Percentiles rank a stretch among this genome's conserved stretches.
These are phyloP conservation scores for Petaurus breviceps DNA, from an alignment of 2,113 vertebrate genomes.

Conservation along the genomic window DNA sequence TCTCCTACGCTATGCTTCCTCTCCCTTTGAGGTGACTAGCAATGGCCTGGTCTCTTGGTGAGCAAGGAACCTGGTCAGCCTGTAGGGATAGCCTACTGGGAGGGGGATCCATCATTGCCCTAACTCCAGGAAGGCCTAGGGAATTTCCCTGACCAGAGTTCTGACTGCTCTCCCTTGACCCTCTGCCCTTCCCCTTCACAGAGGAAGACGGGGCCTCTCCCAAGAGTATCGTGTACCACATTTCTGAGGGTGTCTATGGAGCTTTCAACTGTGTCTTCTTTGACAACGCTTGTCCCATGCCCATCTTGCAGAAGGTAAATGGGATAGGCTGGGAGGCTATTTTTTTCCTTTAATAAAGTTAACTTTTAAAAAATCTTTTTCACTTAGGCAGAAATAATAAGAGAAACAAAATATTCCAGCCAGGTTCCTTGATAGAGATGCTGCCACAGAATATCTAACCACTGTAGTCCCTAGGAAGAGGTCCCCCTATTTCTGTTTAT, in stretches of 20 bases:
- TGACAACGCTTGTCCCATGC: constrained; percentile 81
- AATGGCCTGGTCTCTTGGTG: background rate
- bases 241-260: constrained; percentile 82
- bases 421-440: background rate
- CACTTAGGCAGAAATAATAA: background rate
- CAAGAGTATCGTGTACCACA: constrained; percentile 83
- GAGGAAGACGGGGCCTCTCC: constrained; percentile 78
- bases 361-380: background rate
- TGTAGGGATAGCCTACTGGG: background rate
- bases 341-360: background rate
- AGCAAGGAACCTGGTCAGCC: background rate
- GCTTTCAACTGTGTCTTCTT: constrained; percentile 87
- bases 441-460: background rate
- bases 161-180: background rate
- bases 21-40: background rate
- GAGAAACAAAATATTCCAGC: background rate
- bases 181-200: constrained; percentile 51
- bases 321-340: background rate
- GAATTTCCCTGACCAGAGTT: background rate
- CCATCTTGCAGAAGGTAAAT: constrained; percentile 83
- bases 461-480: background rate
- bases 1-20: background rate
- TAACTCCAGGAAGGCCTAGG: background rate
- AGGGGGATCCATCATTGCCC: background rate
- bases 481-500: background rate